phyloP scores from a whole-genome alignment of 2,113 vertebrate species.

The Athene cunicularia region DNA sequence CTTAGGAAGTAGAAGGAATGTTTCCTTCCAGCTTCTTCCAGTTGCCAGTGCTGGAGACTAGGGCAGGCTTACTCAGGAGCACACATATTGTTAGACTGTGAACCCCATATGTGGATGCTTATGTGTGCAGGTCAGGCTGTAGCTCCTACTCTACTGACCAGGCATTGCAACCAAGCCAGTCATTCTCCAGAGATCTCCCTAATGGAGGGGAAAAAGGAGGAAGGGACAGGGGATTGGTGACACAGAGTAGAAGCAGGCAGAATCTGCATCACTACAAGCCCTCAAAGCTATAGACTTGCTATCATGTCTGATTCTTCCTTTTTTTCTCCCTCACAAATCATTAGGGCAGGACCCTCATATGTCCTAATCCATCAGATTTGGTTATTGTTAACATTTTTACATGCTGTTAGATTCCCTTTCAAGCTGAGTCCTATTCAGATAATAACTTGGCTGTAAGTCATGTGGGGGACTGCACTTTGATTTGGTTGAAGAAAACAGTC shows the following conservation, averaged over 20 bases:
- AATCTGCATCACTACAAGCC: background rate
- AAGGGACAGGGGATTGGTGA: background rate
- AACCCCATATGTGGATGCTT: accelerated
- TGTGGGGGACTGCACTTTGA: background rate
- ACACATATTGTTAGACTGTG: background rate
- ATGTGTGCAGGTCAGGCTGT: background rate
- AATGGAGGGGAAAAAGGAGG: background rate
- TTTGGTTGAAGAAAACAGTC: background rate
- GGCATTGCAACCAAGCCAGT: background rate
- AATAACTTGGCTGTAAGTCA: background rate
- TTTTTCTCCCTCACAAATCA: background rate
- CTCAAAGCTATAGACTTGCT: background rate
- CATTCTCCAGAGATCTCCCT: background rate
- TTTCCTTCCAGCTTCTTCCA: background rate
- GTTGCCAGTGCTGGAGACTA: accelerated
- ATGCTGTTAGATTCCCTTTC: background rate
- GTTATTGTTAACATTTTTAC: background rate
- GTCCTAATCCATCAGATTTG: background rate
- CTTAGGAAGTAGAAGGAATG: background rate
- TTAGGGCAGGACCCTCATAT: background rate
- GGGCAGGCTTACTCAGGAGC: accelerated
- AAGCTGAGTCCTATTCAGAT: background rate
- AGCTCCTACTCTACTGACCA: background rate
- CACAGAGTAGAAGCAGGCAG: background rate
- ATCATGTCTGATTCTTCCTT: background rate